These are phyloP conservation scores for Disparrhopalites patrizii DNA, from an alignment of 2,888 invertebrate genomes.

Conservation along the genomic window DNA sequence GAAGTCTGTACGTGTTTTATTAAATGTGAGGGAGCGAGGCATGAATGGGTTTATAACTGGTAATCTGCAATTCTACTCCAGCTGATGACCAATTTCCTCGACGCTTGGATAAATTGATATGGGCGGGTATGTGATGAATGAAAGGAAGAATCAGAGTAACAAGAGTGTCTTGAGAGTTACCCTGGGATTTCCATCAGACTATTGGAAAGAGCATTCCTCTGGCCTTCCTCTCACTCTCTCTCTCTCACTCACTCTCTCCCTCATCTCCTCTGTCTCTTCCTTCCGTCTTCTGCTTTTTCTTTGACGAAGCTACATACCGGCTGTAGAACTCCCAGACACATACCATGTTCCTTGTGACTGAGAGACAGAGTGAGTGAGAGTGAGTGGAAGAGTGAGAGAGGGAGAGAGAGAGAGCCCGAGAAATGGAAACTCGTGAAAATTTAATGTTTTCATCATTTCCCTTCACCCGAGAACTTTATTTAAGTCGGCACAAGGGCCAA, in stretches of 20 bases:
- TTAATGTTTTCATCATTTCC: slow-evolving; percentile 43
- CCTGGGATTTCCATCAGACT: slow-evolving; percentile 13
- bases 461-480: slow-evolving; percentile 40
- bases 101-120: slow-evolving; percentile 20
- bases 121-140: slow-evolving; percentile 25
- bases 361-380: not conserved
- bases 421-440: slow-evolving; percentile 40
- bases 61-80: slow-evolving; percentile 20
- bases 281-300: no score
- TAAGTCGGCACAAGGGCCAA: slow-evolving; percentile 40
- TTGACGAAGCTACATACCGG: no score
- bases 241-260: not conserved
- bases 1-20: no score
- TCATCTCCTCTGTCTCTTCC: not conserved
- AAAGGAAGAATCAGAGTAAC: slow-evolving; percentile 21
- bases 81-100: slow-evolving; percentile 28
- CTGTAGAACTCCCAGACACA: not conserved
- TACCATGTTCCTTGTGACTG: not conserved
- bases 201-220: slow-evolving; percentile 7
- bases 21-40: not conserved
- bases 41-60: slow-evolving; percentile 26
- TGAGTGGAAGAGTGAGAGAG: no score
- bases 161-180: slow-evolving; percentile 25
- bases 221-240: not conserved
- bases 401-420: slow-evolving; percentile 18